Conservation (phyloP, 2,888 invertebrate genomes). For the Ormia ochracea region DNA sequence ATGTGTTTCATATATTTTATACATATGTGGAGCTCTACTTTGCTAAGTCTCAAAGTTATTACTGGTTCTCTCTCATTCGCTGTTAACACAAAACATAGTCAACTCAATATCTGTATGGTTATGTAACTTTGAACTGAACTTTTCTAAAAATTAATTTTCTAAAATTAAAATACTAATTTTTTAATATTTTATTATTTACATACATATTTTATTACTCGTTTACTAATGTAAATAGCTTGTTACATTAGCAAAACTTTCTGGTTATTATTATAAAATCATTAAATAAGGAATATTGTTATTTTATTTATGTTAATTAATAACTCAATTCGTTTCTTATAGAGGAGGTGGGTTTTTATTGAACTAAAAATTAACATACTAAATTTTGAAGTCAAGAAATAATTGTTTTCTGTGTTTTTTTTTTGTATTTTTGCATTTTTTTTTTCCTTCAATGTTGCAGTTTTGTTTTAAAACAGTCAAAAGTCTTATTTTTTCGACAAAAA, state of each 20-base stretch:
- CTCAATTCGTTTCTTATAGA: constrained; percentile 33
- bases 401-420: too few species aligned
- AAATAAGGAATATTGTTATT: constrained; percentile 55
- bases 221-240: constrained; percentile 20
- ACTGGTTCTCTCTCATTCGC: too few species aligned
- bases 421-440: not conserved
- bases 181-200: constrained; percentile 20
- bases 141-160: too few species aligned
- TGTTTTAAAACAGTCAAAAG: not conserved
- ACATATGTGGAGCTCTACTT: too few species aligned
- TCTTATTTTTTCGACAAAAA: constrained; percentile 5
- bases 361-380: constrained; percentile 42
- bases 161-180: constrained; percentile 13
- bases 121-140: too few species aligned
- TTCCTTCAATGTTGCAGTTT: not conserved
- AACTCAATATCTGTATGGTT: too few species aligned
- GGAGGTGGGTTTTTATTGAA: constrained; percentile 55
- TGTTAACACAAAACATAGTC: too few species aligned
- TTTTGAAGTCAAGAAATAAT: not conserved
- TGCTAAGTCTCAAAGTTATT: too few species aligned
- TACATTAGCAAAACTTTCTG: constrained; percentile 16
- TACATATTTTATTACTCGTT: constrained; percentile 20
- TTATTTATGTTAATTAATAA: constrained; percentile 23
- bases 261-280: constrained; percentile 2
- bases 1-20: too few species aligned